Conservation (phyloP, 2,113 vertebrate species). For the Oncorhynchus kisutch region DNA sequence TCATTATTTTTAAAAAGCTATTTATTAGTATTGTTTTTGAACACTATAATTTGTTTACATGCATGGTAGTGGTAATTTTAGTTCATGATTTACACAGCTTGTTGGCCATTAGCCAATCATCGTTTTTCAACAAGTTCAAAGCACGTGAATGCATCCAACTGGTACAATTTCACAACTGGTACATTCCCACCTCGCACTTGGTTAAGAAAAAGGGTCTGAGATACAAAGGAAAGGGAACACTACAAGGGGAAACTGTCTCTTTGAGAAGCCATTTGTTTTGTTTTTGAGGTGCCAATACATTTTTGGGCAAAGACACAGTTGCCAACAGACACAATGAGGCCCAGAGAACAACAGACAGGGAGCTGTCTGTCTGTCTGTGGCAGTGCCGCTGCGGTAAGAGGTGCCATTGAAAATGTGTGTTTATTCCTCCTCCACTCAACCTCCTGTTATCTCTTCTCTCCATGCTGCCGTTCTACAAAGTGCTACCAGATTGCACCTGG, state of each 20-base stretch:
- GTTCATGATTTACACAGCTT: too few species aligned
- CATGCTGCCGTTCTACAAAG: not conserved
- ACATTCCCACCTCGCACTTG: too few species aligned
- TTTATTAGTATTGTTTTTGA: too few species aligned
- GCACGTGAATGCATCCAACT: too few species aligned
- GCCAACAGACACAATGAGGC: not conserved
- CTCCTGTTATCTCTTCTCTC: constrained; percentile 3
- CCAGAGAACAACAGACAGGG: not conserved
- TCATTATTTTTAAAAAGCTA: too few species aligned
- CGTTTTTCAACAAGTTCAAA: too few species aligned
- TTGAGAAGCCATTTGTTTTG: not conserved
- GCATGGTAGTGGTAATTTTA: too few species aligned
- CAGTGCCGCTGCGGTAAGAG: not conserved
- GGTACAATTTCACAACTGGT: not conserved
- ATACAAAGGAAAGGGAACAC: not conserved
- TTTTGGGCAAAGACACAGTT: not conserved
- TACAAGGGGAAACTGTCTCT: not conserved
- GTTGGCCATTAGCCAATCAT: too few species aligned
- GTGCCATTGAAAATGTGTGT: not conserved
- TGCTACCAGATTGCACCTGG: not conserved
- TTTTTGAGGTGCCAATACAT: not conserved
- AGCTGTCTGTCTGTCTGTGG: not conserved
- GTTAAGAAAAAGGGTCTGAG: not conserved
- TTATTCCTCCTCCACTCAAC: not conserved
- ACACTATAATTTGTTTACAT: too few species aligned